These are phyloP conservation scores for Pammene fasciana DNA, from an alignment of 2,888 invertebrate genomes.

Conservation along the genomic window DNA sequence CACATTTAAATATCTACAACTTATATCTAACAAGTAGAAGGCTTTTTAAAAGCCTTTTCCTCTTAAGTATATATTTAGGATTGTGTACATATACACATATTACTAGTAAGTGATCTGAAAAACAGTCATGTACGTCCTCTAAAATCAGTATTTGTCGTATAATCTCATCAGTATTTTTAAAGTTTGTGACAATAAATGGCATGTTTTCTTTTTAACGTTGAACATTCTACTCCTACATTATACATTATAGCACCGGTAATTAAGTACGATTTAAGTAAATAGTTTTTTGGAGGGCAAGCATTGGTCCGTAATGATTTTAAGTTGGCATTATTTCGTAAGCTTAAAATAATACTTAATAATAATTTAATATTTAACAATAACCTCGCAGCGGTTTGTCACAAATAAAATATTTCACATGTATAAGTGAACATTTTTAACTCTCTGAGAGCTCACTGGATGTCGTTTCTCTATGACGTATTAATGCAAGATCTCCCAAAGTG, in stretches of 20 bases:
- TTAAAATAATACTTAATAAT: background rate
- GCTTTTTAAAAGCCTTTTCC: slow-evolving; percentile 22
- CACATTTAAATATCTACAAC: slow-evolving; percentile 18
- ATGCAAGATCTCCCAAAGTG: background rate
- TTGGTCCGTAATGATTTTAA: background rate
- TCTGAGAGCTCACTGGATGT: background rate
- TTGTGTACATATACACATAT: slow-evolving; percentile 13
- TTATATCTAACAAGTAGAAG: slow-evolving; percentile 22
- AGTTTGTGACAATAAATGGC: slow-evolving; percentile 15
- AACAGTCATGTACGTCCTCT: background rate
- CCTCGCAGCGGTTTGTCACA: background rate
- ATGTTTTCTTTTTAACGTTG: background rate
- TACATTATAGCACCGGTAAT: background rate
- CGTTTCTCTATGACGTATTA: background rate
- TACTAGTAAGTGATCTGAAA: slow-evolving; percentile 4
- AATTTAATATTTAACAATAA: background rate
- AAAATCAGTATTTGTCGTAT: background rate
- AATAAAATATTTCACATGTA: background rate
- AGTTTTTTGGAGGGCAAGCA: background rate
- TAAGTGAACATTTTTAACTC: background rate
- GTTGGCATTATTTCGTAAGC: background rate
- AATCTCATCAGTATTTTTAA: background rate
- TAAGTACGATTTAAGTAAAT: slow-evolving; percentile 5
- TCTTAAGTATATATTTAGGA: slow-evolving; percentile 6
- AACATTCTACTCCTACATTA: background rate